A percentile compares a stretch with the other conserved stretches of the same genome.
Evolutionary conservation across 2,797 vertebrate genomes (phyloP).

Genomic region (Erpetoichthys calabaricus): DNA sequence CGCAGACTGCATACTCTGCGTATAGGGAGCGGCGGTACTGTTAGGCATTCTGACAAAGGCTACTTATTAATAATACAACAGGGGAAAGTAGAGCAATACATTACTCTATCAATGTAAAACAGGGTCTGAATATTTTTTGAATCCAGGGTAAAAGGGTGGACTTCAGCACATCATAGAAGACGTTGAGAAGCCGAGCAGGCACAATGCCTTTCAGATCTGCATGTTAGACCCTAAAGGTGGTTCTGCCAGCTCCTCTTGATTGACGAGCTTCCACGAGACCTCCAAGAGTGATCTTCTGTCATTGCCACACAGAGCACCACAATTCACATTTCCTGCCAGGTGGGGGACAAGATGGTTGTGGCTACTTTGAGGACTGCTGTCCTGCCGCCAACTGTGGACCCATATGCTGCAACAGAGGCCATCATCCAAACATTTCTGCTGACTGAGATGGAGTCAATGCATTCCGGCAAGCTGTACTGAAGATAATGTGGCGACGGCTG

Average conservation of each 20-base stretch:
- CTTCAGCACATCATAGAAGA: slow-evolving; percentile 34
- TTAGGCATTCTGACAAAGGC: too few species aligned
- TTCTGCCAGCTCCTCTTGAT: slow-evolving; percentile 55
- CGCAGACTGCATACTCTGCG: too few species aligned
- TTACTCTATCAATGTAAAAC: too few species aligned
- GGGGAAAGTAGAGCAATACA: too few species aligned
- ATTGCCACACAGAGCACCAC: slow-evolving; percentile 42
- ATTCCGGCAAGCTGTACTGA: slow-evolving; percentile 19
- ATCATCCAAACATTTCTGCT: slow-evolving; percentile 36
- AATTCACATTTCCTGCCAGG: slow-evolving; percentile 44
- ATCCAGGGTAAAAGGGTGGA: too few species aligned
- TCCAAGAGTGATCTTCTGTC: slow-evolving; percentile 43
- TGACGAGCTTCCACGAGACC: slow-evolving; percentile 54
- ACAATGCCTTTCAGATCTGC: slow-evolving; percentile 41
- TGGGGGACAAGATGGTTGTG: slow-evolving; percentile 29
- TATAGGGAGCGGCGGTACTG: too few species aligned
- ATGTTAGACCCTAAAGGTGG: slow-evolving; percentile 39
- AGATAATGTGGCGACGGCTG: too few species aligned
- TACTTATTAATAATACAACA: too few species aligned
- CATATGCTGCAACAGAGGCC: slow-evolving; percentile 41
- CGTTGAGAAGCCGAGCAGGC: slow-evolving; percentile 39
- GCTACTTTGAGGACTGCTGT: slow-evolving; percentile 43
- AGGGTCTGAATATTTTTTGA: too few species aligned
- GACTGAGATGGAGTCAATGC: slow-evolving; percentile 30
- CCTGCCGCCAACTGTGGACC: slow-evolving; percentile 43